Base-by-base conservation (phyloP, 1,140 invertebrate genomes). In the Trichonephila clavipes region DNA sequence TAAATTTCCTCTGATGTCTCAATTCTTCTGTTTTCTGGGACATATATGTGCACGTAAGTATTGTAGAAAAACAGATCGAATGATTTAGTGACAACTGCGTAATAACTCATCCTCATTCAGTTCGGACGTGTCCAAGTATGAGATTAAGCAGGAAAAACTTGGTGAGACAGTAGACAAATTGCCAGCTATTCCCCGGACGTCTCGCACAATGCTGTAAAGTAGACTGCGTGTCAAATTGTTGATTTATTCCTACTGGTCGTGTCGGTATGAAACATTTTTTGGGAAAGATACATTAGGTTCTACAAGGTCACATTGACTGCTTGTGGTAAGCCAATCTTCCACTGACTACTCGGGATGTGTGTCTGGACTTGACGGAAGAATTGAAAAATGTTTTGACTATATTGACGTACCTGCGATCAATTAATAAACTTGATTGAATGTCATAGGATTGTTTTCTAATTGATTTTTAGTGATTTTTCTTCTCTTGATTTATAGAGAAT, bases 51-150 rank as follows among this genome's bases (percentile, higher is more conserved):
- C 64, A 88, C 62, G 59, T 88, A 88, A 88, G 86, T 88, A 88
- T 88, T 88, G 86, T 88, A 88, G 86, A 88, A 88, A 88, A 88
- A 88, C 86, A 88, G 86, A 88, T 88, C 86, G 61, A 88, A 64
- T 88, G 86, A 88, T 88, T 88, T 88, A 88, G 86, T 64, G 86
- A 88, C 86, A 64, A 88, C 59, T 58, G 62, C n/a, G 28, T 59
- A 61, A 85, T 85, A 58, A 58, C 10, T 85, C 83, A 85, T 85
- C 83, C 86, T 61, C 61, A 40, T 21, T 34, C 1, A 64, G 61
- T n/a, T 21, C 21, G 24, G 62, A 88, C 14, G 61, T 64, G 72
- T 77, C 72, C 14, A 77, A 34, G 72, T 19, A 77, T 77, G 72
- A 77, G 72, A 34, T 88, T 34, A 88, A 88, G 86, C 61, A 88